Evolutionary conservation across 2,888 invertebrate species (phyloP).

Genomic region (Drosophila picticornis): DNA sequence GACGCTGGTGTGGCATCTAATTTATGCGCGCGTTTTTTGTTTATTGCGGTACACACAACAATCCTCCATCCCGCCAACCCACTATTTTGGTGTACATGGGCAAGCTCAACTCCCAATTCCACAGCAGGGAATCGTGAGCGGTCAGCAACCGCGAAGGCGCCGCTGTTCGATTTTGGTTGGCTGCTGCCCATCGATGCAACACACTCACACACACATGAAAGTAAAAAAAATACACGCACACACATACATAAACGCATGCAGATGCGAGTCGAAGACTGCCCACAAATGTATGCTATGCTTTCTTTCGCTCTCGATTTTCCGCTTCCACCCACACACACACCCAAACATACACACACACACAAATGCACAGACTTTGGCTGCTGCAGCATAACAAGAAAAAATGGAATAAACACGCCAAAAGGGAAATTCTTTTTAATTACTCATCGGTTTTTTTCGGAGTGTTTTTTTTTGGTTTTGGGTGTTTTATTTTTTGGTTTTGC

Average conservation of each 20-base stretch:
- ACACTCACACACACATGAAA: constrained; percentile 20
- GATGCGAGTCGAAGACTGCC: constrained; percentile 48
- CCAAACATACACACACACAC: constrained; percentile 5
- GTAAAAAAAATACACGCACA: background rate
- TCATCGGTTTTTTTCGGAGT: constrained; percentile 37
- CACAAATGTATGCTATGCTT: constrained; percentile 68
- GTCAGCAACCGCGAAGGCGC: constrained; percentile 46
- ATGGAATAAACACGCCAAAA: constrained; percentile 23
- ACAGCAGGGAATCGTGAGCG: constrained; percentile 31
- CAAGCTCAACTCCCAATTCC: background rate
- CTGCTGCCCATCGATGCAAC: constrained; percentile 64
- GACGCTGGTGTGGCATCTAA: constrained; percentile 61
- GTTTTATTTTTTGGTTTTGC: constrained; percentile 13
- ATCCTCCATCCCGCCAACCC: background rate
- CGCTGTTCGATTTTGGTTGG: constrained; percentile 77
- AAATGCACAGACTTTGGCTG: constrained; percentile 1
- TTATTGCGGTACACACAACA: constrained; percentile 60
- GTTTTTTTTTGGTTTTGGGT: background rate
- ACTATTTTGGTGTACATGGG: constrained; percentile 27
- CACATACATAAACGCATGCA: constrained; percentile 48
- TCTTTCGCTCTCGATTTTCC: constrained; percentile 32
- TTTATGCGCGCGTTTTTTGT: constrained; percentile 73
- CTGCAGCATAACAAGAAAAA: constrained; percentile 1
- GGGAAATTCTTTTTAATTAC: constrained; percentile 65
- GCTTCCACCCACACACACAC: constrained; percentile 30